Conservation (phyloP, 2,113 vertebrate genomes). For the Vireo altiloquus region DNA sequence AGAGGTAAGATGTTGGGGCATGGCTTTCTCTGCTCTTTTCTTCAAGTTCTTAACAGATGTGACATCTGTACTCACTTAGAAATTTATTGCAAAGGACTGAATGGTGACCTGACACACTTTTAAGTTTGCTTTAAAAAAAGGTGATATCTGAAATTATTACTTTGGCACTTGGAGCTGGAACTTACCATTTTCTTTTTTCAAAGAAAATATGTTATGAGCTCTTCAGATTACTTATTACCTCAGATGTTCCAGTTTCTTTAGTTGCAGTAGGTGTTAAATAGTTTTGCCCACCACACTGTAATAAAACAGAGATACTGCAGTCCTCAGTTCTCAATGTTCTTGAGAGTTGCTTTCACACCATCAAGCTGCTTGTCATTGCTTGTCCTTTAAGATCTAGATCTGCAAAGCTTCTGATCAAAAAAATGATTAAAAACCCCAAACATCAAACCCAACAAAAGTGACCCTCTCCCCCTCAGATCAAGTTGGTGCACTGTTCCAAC, state of each 20-base stretch:
- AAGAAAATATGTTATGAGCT: not conserved
- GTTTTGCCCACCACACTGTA: not conserved
- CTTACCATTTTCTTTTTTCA: not conserved
- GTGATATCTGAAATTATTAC: not conserved
- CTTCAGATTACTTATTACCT: not conserved
- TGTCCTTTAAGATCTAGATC: not conserved
- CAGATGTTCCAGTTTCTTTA: not conserved
- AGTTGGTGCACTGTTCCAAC: not conserved
- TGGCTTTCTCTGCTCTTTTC: not conserved
- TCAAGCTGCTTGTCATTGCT: not conserved
- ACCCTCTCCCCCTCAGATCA: not conserved
- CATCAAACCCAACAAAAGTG: not conserved
- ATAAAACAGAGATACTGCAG: not conserved
- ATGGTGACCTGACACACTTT: not conserved
- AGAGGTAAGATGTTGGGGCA: conserved; percentile 62
- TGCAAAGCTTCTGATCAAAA: not conserved
- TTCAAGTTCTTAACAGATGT: not conserved
- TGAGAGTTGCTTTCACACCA: accelerated
- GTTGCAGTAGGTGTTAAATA: not conserved
- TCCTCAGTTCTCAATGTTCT: not conserved
- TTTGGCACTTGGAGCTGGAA: not conserved
- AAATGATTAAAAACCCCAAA: not conserved
- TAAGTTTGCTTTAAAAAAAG: not conserved
- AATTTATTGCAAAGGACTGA: not conserved
- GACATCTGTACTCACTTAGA: not conserved